A percentile compares a stretch with the other conserved stretches of the same genome.
phyloP scores from a whole-genome alignment of 1,140 invertebrate species.

The Drosophila burlai region DNA sequence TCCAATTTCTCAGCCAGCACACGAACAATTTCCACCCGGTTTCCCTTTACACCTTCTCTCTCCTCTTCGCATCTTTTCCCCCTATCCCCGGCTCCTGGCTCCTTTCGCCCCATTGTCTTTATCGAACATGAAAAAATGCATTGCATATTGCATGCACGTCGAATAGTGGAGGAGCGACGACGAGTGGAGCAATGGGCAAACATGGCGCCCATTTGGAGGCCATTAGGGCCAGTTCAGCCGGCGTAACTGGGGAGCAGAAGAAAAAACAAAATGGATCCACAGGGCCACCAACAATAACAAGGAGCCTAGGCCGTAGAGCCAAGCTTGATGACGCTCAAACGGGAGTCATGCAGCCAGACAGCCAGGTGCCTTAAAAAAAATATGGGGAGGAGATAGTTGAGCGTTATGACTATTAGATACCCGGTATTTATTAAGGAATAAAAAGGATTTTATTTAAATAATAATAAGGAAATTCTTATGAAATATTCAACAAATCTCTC shows the following conservation, averaged over 20 bases:
- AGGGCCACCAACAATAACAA: constrained; percentile 57
- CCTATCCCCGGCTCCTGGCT: background rate
- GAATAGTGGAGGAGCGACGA: constrained; percentile 2
- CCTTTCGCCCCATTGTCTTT: constrained; percentile 66
- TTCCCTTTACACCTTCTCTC: constrained; percentile 9
- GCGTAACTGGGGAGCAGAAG: constrained; percentile 29
- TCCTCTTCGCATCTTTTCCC: constrained; percentile 4
- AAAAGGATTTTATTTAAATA: background rate
- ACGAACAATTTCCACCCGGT: constrained; percentile 51
- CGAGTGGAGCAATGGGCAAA: constrained; percentile 47
- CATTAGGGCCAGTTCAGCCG: constrained; percentile 54
- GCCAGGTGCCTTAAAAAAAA: constrained; percentile 5
- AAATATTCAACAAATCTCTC: background rate
- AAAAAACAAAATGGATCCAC: constrained; percentile 54
- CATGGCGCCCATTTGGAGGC: constrained; percentile 68
- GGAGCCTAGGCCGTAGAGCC: constrained; percentile 34
- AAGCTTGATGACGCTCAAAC: constrained; percentile 4
- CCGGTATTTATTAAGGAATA: background rate
- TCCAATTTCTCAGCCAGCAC: constrained; percentile 69
- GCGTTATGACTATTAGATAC: constrained; percentile 14
- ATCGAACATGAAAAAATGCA: constrained; percentile 80
- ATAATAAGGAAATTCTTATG: too few relatives aligned
- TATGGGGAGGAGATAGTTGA: too few relatives aligned
- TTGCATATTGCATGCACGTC: constrained; percentile 55
- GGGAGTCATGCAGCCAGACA: constrained; percentile 16